Conservation (phyloP, 1,140 invertebrate genomes). For the Ruditapes philippinarum region DNA sequence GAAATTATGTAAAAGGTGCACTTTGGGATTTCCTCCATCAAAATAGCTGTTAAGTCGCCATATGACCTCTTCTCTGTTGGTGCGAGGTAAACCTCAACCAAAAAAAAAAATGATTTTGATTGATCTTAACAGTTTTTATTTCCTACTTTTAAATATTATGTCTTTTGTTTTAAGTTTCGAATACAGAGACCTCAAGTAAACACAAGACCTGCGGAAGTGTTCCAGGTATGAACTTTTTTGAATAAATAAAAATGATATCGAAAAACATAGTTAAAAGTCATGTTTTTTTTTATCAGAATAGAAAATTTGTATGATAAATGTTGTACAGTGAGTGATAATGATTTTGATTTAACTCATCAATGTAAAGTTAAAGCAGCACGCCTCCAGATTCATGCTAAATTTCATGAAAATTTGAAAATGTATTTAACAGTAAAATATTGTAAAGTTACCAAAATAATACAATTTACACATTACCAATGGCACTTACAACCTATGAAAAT, state of each 20-base stretch:
- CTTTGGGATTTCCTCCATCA: too few relatives aligned
- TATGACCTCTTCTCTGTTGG: neutral
- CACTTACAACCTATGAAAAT: too few relatives aligned
- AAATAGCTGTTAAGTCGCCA: neutral
- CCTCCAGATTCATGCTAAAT: too few relatives aligned
- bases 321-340: neutral
- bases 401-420: too few relatives aligned
- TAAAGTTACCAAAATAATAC: too few relatives aligned
- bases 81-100: neutral
- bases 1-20: neutral
- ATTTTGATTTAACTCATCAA: too few relatives aligned
- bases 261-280: too few relatives aligned
- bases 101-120: neutral
- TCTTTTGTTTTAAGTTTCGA: constrained; percentile 5
- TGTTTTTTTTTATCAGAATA: neutral
- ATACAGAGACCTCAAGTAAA: constrained; percentile 21
- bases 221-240: neutral
- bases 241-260: too few relatives aligned
- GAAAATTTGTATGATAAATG: neutral
- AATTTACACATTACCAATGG: too few relatives aligned
- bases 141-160: neutral
- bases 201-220: neutral
- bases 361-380: too few relatives aligned
- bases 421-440: too few relatives aligned
- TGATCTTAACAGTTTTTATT: neutral